Percentiles rank a stretch among this genome's conserved stretches.
Conservation (phyloP, 2,888 invertebrate species). For the Mantis religiosa region DNA sequence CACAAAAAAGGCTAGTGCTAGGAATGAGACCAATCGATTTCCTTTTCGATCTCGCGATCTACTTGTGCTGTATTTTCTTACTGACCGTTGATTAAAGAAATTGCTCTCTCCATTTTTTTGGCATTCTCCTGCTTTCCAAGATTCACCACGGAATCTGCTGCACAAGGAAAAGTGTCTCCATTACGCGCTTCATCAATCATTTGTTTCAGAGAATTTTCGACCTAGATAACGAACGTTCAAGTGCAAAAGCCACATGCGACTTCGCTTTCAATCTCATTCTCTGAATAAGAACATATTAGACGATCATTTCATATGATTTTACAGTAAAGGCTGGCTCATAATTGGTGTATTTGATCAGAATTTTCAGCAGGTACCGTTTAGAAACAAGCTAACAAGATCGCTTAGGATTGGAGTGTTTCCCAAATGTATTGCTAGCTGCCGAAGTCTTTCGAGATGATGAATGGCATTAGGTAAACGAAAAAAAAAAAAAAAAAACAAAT, state of each 20-base stretch:
- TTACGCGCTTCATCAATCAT: constrained; percentile 13
- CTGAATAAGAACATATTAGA: neutral
- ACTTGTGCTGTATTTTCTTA: neutral
- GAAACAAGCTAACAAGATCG: no score
- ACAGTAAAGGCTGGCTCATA: no score
- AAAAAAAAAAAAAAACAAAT: no score
- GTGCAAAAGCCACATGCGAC: neutral
- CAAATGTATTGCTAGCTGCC: no score
- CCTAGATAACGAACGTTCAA: neutral
- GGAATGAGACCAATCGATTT: neutral
- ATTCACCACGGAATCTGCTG: neutral
- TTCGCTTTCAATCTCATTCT: neutral
- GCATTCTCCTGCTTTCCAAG: neutral
- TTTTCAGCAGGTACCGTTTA: no score
- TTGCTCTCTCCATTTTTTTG: neutral
- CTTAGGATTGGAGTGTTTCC: no score
- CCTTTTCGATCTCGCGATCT: neutral
- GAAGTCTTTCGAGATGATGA: no score
- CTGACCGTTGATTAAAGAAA: neutral
- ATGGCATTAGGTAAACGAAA: no score
- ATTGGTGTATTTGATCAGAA: no score
- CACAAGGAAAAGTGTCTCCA: constrained; percentile 1
- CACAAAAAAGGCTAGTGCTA: neutral
- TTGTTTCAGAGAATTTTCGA: constrained; percentile 7
- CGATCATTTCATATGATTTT: neutral